Percentiles rank a stretch among this genome's conserved stretches.
phyloP scores from a whole-genome alignment of 2,888 invertebrate genomes.

The Eubasilissa splendida region DNA sequence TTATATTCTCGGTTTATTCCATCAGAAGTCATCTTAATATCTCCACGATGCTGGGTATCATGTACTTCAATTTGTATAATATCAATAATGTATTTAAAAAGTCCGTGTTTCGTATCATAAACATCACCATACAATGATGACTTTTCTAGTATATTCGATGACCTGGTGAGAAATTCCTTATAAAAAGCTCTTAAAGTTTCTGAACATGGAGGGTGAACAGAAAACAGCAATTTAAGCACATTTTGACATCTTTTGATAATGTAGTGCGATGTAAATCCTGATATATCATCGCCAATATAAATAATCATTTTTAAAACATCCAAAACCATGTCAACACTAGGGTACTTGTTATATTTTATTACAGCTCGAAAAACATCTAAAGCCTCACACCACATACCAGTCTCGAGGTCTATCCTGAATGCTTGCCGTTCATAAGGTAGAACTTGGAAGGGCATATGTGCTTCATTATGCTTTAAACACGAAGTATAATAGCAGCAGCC shows the following conservation, averaged over 20 bases:
- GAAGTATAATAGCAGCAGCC: slow-evolving; percentile 34
- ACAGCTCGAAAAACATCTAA: slow-evolving; percentile 66
- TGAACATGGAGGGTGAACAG: slow-evolving; percentile 66
- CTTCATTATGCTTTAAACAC: slow-evolving; percentile 56
- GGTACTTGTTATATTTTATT: slow-evolving; percentile 65
- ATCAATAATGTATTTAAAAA: slow-evolving; percentile 36
- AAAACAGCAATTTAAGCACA: slow-evolving; percentile 65
- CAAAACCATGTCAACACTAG: slow-evolving; percentile 65
- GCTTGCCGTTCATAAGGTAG: slow-evolving; percentile 63
- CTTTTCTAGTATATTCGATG: slow-evolving; percentile 62
- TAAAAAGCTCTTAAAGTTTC: slow-evolving; percentile 65
- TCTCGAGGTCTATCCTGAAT: slow-evolving; percentile 66
- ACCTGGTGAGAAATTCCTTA: slow-evolving; percentile 64
- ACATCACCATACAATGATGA: slow-evolving; percentile 61
- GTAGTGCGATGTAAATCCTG: slow-evolving; percentile 62
- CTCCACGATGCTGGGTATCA: background rate
- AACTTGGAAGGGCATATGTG: slow-evolving; percentile 61
- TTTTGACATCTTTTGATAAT: slow-evolving; percentile 66
- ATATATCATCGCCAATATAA: slow-evolving; percentile 68
- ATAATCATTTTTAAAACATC: slow-evolving; percentile 68
- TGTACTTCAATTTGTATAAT: slow-evolving; percentile 35
- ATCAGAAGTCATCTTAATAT: background rate
- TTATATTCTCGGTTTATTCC: background rate
- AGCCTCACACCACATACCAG: slow-evolving; percentile 68
- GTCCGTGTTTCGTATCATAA: slow-evolving; percentile 54